phyloP scores from a whole-genome alignment of 2,888 invertebrate genomes.

The Tenthredo distinguenda region DNA sequence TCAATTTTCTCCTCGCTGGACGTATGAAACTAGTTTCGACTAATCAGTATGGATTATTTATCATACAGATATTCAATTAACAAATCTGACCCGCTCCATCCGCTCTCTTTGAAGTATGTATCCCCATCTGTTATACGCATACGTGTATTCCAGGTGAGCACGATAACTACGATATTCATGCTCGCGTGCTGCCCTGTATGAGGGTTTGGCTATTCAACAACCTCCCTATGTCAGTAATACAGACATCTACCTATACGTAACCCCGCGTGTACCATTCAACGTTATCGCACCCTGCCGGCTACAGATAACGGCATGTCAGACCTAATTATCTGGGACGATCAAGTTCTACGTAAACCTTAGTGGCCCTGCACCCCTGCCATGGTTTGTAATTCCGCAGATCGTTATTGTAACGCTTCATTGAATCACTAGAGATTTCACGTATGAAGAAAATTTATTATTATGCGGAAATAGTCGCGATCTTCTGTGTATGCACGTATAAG shows the following conservation, averaged over 20 bases:
- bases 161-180: constrained; percentile 14
- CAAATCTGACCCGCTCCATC: neutral
- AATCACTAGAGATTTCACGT: neutral
- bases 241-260: constrained; percentile 44
- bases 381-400: neutral
- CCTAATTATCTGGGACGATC: constrained; percentile 55
- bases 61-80: neutral
- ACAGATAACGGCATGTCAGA: constrained; percentile 60
- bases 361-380: constrained; percentile 1
- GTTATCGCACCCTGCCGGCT: constrained; percentile 61
- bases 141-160: neutral
- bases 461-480: too few species aligned
- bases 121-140: neutral
- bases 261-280: constrained; percentile 46
- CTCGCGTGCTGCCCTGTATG: neutral
- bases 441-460: neutral
- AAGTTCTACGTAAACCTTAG: constrained; percentile 31
- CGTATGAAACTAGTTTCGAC: neutral
- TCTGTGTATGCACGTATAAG: neutral
- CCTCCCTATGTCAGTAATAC: constrained; percentile 49
- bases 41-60: neutral
- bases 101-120: neutral
- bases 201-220: constrained; percentile 33
- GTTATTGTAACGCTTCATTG: neutral
- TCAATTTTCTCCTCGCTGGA: neutral